Base-by-base conservation (phyloP, 2,113 vertebrate genomes). In the Elanus axillaris region DNA sequence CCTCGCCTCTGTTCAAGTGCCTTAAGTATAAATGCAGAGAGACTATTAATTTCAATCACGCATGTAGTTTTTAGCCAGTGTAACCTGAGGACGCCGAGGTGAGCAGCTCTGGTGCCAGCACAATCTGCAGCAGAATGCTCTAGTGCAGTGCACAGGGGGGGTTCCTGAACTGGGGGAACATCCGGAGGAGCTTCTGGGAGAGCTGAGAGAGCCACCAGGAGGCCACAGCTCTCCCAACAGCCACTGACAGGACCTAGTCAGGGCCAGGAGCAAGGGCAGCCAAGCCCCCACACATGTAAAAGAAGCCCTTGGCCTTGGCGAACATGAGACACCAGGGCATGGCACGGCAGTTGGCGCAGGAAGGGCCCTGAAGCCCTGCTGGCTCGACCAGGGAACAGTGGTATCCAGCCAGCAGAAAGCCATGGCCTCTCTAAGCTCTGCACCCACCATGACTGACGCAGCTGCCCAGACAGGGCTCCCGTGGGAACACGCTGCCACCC, bases 1-100 rank as follows among this genome's bases (percentile, higher is more conserved):
- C 34, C 23, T 79, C 0, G 0, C 31, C 34, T 73, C 12, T 27
- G 45, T 40, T 83, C 6, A 58, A 62, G 31, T 31, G 15, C 20
- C 43, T 76, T 52, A 73, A 40, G 13, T 17, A 62, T 1, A 80
- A 64, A 52, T 25, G 20, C 43, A 89, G 43, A 25, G 31, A 45
- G 21, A 18, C 20, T 11, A 36, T 52, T 40, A 29, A 73, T 73
- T 72, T 83, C 43, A 63, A 26, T 38, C 23, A 38, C 6, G 20
- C 6, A 3, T 7, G 25, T 1, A 29, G 31, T 3, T 66, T 77
- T 82, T 42, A 63, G 78, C 8, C 43, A 67, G 13, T 6, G 14
- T 48, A 74, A 48, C 6, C 16, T 45, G 19, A 48, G 29, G 16
- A 67, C 21, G 34, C 5, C 17, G 17, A 26, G 40, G 29, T 8